Conservation (phyloP, 2,888 invertebrate species). For the Empis stercorea region DNA sequence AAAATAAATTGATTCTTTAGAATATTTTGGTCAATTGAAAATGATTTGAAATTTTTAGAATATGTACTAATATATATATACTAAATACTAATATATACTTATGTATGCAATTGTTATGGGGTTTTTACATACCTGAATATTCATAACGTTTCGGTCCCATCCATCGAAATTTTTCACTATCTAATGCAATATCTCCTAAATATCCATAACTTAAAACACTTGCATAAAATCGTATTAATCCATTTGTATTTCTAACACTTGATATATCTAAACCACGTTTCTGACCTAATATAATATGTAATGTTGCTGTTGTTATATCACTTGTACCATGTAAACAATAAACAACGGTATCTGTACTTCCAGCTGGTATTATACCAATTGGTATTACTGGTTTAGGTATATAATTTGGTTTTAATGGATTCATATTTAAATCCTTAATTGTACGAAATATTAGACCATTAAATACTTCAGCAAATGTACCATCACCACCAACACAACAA, state of each 20-base stretch:
- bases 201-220: constrained; percentile 75
- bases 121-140: constrained; percentile 62
- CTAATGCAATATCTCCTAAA: constrained; percentile 66
- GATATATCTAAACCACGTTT: constrained; percentile 61
- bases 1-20: too few species aligned
- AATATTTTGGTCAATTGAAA: too few species aligned
- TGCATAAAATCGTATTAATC: constrained; percentile 52
- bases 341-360: constrained; percentile 66
- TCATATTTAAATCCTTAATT: constrained; percentile 26
- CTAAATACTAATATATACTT: too few species aligned
- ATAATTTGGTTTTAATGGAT: constrained; percentile 24
- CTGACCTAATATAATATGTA: constrained; percentile 70
- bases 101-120: too few species aligned
- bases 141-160: constrained; percentile 77
- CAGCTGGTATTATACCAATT: constrained; percentile 50
- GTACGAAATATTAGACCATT: constrained; percentile 56
- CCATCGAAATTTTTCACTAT: constrained; percentile 71
- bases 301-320: constrained; percentile 65
- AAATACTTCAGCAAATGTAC: constrained; percentile 69
- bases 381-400: constrained; percentile 37
- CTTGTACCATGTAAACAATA: constrained; percentile 67
- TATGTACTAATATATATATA: too few species aligned
- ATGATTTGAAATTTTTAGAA: too few species aligned
- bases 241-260: constrained; percentile 49
- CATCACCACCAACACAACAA: constrained; percentile 76